Conservation (phyloP, 2,888 invertebrate species). For the Pharmacophagus antenor region DNA sequence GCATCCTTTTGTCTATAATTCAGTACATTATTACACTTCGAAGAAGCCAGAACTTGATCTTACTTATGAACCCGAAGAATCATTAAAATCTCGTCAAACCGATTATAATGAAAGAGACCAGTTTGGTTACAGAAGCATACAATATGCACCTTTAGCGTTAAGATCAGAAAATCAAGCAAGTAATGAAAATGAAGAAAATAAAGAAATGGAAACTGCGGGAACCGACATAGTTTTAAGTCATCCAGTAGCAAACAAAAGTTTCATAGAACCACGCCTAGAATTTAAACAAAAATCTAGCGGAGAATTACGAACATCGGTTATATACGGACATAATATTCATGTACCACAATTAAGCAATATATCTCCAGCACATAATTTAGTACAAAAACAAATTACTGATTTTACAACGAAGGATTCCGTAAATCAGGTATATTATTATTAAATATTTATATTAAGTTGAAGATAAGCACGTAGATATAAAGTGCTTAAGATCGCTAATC, state of each 20-base stretch:
- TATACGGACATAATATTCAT: slow-evolving; percentile 27
- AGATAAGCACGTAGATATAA: neutral
- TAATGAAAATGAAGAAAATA: slow-evolving; percentile 12
- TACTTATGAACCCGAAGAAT: neutral
- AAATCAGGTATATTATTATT: slow-evolving; percentile 15
- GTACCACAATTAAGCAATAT: slow-evolving; percentile 3
- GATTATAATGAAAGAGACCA: neutral
- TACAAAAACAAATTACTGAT: slow-evolving; percentile 13
- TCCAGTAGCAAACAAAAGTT: slow-evolving; percentile 8
- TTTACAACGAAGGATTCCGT: slow-evolving; percentile 16
- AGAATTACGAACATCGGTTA: neutral
- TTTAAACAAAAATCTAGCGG: neutral
- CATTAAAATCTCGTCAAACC: neutral
- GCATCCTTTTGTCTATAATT: neutral
- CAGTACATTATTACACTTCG: neutral
- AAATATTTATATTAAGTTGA: neutral
- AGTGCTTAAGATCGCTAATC: neutral
- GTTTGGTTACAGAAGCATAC: slow-evolving; percentile 17
- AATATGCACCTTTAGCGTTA: slow-evolving; percentile 27
- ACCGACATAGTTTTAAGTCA: slow-evolving; percentile 2
- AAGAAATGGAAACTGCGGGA: slow-evolving; percentile 1
- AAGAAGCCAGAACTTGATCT: slow-evolving; percentile 1
- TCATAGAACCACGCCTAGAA: slow-evolving; percentile 22
- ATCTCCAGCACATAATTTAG: slow-evolving; percentile 10
- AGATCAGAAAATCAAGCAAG: slow-evolving; percentile 14